Base-by-base conservation (phyloP, 2,113 vertebrate genomes). In the Acrocephalus kingi region DNA sequence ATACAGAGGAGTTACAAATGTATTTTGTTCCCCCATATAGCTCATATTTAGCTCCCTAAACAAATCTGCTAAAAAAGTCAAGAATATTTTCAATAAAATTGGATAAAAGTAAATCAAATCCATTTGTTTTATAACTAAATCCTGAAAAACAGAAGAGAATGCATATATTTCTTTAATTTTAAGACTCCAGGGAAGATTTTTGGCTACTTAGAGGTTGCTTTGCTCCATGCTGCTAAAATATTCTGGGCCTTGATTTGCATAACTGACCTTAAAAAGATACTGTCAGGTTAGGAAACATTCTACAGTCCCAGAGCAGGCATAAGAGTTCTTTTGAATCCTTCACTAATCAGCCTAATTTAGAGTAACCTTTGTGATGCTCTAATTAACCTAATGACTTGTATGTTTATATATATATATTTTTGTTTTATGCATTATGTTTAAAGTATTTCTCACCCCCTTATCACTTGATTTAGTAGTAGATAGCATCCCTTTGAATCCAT, bases 1-100 rank as follows among this genome's bases (percentile, higher is more conserved):
- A 15, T 56, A 39, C 8, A 68, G 33, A 81, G 22, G 22, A 66
- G 18, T 33, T 76, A 77, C 10, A 74, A 69, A 87, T 67, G n/a
- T 52, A 49, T 87, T 69, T 91, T 79, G 16, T 73, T 81, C 74
- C 7, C n/a, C 41, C 9, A 17, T 41, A 15, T 71, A 87, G 19
- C 33, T 27, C 48, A 63, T 48, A 68, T 75, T 73, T 71, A 84
- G 17, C 41, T 82, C 76, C 51, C 80, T 85, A 94, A 95, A 96
- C 16, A 94, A 91, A 93, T 93, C 80, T 90, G 43, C 52, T 84
- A 48, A 76, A 87, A 74, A 59, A 81, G 45, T 73, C 61, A 93
- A 89, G 67, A 74, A 51, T 82, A 49, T 87, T 95, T 97, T 88
- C 59, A 81, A 77, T 82, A 90, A 78, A 89, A 92, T 15, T 61